Base-by-base conservation (phyloP, 2,113 vertebrate species). In the Stictonetta naevosa region DNA sequence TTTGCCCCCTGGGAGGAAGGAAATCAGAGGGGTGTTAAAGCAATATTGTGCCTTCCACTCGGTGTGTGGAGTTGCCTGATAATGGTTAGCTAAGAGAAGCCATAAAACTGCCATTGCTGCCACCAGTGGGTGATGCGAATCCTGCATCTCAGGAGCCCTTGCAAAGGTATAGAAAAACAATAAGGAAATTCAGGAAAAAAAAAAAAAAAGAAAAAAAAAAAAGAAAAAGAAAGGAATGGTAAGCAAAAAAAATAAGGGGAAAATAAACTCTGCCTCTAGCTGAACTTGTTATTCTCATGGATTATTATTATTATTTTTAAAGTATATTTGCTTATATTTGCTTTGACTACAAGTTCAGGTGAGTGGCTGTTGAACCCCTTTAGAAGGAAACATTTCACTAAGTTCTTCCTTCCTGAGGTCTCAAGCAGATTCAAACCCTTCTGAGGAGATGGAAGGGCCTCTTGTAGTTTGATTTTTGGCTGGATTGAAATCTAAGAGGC, bases 11-110 rank as follows among this genome's bases (percentile, higher is more conserved):
- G 93, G 94, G 96, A 97, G 95, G 94, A 97, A 97, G 94, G 91
- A 94, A 96, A 97, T 95, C 96, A 96, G 93, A 97, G 92, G 97
- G 97, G 96, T 97, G 96, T 97, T 96, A 97, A 96, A 95, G 93
- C 89, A 95, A 96, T 88, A 95, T 92, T 93, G 86, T 94, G 90
- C 93, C 93, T 97, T 92, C 74, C 74, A 90, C 85, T 87, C 7
- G 0, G 52, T 85, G 83, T 6, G 26, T 50, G 1, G 78, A 92
- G 93, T 83, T 83, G 79, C 92, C 92, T 93, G 93, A 90, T 91
- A 92, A 95, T 72, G 67, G 86, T 93, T 91, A 94, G 94, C 90
- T 88, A 90, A 94, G 62, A 74, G 80, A 86, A 91, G 73, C 71
- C 77, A 42, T 92, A 95, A 95, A 92, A 94, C 77, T 88, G 83